Evolutionary conservation across 2,797 vertebrate species (phyloP).

Genomic region (Fistularia commersonii): DNA sequence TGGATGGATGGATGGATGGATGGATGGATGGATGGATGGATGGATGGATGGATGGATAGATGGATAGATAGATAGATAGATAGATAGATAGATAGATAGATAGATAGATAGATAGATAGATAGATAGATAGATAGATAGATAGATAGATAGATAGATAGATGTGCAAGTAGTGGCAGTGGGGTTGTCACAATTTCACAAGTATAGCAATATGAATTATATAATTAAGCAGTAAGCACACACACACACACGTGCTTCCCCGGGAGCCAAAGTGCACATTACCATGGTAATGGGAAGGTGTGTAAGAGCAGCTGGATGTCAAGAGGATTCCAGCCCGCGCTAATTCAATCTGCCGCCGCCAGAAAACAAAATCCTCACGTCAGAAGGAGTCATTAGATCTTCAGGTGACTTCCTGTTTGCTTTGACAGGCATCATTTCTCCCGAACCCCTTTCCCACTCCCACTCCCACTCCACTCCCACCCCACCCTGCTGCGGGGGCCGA

Average conservation of each 20-base stretch:
- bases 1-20: no score
- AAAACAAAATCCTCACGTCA: slow-evolving; percentile 86
- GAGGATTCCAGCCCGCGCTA: slow-evolving; percentile 90
- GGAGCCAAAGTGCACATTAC: slow-evolving; percentile 79
- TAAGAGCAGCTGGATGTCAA: slow-evolving; percentile 92
- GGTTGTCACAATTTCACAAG: no score
- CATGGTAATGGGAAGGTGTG: slow-evolving; percentile 91
- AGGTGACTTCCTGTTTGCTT: slow-evolving; percentile 82
- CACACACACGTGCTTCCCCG: not conserved
- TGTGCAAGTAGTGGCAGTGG: no score
- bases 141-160: no score
- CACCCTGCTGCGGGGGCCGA: slow-evolving; percentile 28
- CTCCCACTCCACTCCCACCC: not conserved
- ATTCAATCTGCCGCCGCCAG: slow-evolving; percentile 89
- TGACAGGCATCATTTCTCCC: slow-evolving; percentile 51
- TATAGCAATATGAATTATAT: no score
- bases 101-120: no score
- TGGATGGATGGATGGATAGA: no score
- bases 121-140: no score
- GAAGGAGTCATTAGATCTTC: slow-evolving; percentile 91
- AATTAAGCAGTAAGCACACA: no score
- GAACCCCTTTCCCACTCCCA: slow-evolving; percentile 4
- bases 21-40: no score
- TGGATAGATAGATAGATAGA: no score
- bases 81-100: no score